Base-by-base conservation (phyloP, 2,113 vertebrate species). In the Hippocampus barbouri region DNA sequence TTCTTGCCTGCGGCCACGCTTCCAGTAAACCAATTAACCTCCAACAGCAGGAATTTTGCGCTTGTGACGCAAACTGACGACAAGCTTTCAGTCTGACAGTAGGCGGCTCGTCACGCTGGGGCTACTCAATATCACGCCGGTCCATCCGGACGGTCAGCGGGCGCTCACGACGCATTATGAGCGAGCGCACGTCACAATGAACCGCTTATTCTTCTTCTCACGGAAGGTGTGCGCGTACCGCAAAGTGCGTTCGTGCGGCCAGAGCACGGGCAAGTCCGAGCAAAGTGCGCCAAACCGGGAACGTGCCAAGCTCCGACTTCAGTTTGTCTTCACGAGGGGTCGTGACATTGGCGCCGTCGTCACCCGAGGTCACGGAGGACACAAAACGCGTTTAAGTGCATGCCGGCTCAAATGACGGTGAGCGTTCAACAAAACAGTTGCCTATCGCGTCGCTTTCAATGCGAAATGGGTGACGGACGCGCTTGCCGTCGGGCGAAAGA, bases 201-300 rank as follows among this genome's bases (percentile, higher is more conserved):
- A 59, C 23, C 12, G 30, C 30, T 30, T 30, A 3, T 30, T 30
- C 30, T 30, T 4, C 30, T 30, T 30, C 30, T 30, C 30, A 30
- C 30, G n/a, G 8, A 56, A 56, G n/a, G 5, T 8, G 15, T 8
- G 8, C 10, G 20, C 41, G 59, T 16, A 38, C 41, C 4, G 30
- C 10, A 38, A 63, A 63, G 38, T 63, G 61, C 11, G 61, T 20
- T 63, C 9, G 4, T 41, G 61, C 20, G 14, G n/a, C 4, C 1
- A 0, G 30, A 11, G 27, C 21, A 25, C 16, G 63, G 49, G 15
- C 40, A 43, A 74, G 59, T 67, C 57, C 4, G 0, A 53, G 45
- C 70, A 76, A 43, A 43, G 62, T 65, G 62, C 21, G 21, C 20
- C 40, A 65, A 21, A 40, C 61, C 23, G 14, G 20, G 61, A 64